Base-by-base conservation (phyloP, 2,888 invertebrate species). In the Cerastis leucographa region DNA sequence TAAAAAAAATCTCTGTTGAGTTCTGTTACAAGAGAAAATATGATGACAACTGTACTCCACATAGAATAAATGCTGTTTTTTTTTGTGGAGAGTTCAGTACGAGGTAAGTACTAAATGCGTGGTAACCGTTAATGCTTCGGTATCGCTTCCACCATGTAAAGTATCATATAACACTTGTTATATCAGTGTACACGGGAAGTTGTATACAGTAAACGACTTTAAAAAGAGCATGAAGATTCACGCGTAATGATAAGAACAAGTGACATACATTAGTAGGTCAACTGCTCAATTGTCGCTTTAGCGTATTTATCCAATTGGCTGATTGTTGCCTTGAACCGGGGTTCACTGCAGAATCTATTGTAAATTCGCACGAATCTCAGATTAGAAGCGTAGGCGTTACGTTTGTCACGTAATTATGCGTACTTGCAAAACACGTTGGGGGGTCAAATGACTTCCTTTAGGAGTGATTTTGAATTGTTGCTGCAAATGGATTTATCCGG, bases 261-360 rank as follows among this genome's bases (percentile, higher is more conserved):
- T 72, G 62, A 62, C 76, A 74, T 66, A 71, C 80, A 79, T 74
- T 78, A 87, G 72, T 80, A 84, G 87, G 89, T 90, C 88, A 89
- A 90, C 86, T 84, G 81, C 80, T 89, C 91, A 92, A 93, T 93
- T 91, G 91, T 90, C 90, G 88, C 90, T 85, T 84, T 88, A 75
- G 74, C 78, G 90, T 91, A 90, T 91, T 93, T 93, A 91, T 92
- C 90, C 92, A 93, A 94, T 94, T 94, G 93, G 71, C 81, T 85
- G 85, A 90, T 93, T 90, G 91, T 91, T 92, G 91, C 92, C 92
- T 92, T 92, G 93, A 93, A 92, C 91, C 76, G 78, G 78, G 80
- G 87, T 87, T 87, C 88, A 88, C 78, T 87, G 80, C 74, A 80
- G 76, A 84, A 89, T 89, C 85, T 88, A 87, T 81, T 85, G 76